Conservation (phyloP, 2,888 invertebrate genomes). For the Platypus cylindrus region DNA sequence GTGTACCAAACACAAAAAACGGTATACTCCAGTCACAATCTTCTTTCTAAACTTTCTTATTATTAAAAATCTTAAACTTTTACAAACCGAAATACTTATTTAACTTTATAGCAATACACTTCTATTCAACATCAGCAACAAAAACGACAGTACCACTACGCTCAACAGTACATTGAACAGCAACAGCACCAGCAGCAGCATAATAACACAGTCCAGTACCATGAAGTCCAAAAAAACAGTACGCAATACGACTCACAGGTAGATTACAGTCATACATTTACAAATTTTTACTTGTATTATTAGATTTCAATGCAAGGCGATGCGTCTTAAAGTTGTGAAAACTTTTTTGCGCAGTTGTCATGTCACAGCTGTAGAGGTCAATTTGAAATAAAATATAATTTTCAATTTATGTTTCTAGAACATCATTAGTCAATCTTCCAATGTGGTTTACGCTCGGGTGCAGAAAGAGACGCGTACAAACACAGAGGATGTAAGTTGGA, state of each 20-base stretch:
- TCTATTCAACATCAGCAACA: constrained; percentile 11
- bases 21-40: no score
- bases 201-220: constrained; percentile 27
- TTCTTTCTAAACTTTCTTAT: no score
- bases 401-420: constrained; percentile 10
- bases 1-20: no score
- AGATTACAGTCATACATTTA: neutral
- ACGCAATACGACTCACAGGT: constrained; percentile 17
- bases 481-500: constrained; percentile 35
- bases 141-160: constrained; percentile 14
- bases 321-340: no score
- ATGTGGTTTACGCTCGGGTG: constrained; percentile 25
- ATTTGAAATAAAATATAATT: neutral
- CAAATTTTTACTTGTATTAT: neutral
- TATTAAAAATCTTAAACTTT: no score
- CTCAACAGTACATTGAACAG: no score
- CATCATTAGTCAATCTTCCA: constrained; percentile 13
- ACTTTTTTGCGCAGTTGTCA: neutral
- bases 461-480: constrained; percentile 38
- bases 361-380: neutral
- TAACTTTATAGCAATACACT: constrained; percentile 14
- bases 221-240: constrained; percentile 24
- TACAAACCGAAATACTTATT: no score
- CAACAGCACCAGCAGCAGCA: constrained; percentile 14
- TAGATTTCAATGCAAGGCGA: no score